phyloP scores from a whole-genome alignment of 1,140 invertebrate species.

The Battus philenor region DNA sequence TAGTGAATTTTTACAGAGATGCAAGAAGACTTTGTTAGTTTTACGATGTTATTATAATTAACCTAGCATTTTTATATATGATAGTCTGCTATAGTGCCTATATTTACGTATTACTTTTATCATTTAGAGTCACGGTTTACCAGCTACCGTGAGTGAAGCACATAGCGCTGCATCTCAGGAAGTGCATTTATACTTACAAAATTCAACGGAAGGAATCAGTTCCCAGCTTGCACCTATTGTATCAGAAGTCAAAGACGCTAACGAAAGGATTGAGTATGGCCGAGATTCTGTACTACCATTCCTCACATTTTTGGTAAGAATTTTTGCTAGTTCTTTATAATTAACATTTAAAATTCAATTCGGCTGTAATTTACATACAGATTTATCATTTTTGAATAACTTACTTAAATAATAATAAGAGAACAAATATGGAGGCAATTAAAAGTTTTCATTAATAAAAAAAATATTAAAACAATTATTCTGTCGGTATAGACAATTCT shows the following conservation, averaged over 20 bases:
- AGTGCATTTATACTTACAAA: constrained; percentile 10
- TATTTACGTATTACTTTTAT: neutral
- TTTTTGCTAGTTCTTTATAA: too few species aligned
- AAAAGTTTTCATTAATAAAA: too few species aligned
- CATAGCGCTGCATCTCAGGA: constrained; percentile 8
- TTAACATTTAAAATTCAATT: too few species aligned
- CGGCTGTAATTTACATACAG: too few species aligned
- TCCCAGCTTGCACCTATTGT: neutral
- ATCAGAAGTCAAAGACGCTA: neutral
- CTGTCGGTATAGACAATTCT: too few species aligned
- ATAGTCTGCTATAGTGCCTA: neutral
- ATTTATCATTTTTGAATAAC: too few species aligned
- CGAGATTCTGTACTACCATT: constrained; percentile 2
- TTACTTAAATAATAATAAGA: too few species aligned
- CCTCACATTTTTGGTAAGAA: constrained; percentile 4
- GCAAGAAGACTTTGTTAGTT: neutral
- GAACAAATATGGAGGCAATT: too few species aligned
- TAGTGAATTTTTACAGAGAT: neutral
- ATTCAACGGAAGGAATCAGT: constrained; percentile 8
- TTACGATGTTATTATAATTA: neutral
- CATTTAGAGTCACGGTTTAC: constrained; percentile 5
- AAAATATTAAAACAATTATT: too few species aligned
- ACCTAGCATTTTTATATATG: neutral
- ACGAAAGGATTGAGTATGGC: constrained; percentile 2
- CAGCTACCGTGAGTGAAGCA: constrained; percentile 3